Evolutionary conservation across 2,888 invertebrate species (phyloP), one percentile per base, ranked within the genome.

Genomic region (Achlya flavicornis): DNA sequence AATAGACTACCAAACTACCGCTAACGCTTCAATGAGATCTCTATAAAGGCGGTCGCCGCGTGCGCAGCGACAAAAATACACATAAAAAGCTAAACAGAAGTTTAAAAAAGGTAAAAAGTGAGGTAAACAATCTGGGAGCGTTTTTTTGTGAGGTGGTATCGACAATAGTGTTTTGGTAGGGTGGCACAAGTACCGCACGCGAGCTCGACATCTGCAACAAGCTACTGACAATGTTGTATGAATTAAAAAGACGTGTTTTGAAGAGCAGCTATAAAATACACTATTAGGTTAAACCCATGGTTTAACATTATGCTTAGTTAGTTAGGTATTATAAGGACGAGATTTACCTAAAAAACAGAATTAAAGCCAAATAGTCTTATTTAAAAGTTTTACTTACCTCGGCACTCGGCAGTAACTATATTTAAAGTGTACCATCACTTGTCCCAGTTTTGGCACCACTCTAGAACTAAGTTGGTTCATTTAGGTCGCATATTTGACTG

Each of bases 51-150:
- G 78, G 80, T 76, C 68, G 91, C 89, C 89, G 90, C 91, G 90
- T 88, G 91, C 88, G 88, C 86, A 75, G 75, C 87, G 88, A 88
- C 89, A 83, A 87, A 91, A 91, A 90, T 90, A 88, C 83, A 74
- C 79, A 84, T 82, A 91, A 91, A 92, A 91, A 89, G 80, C 79
- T 80, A 81, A 88, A 89, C 87, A 88, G 86, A 83, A 88, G 87
- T 89, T 89, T 79, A 90, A 88, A 91, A 92, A 93, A 92, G 84
- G 85, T 91, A 92, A 92, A 93, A 93, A 91, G 88, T 91, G 92
- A 90, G 89, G 92, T 93, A 93, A 93, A 93, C 91, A 93, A 92
- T 90, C 88, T 86, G 90, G 83, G 82, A 77, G 84, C 76, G 84
- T 88, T 91, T 93, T 38, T 92, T 92, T 91, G 80, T 85, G 75